Evolutionary conservation across 35 echinoderm and acorn worm species (phyloP).

Genomic region (Acanthaster planci): DNA sequence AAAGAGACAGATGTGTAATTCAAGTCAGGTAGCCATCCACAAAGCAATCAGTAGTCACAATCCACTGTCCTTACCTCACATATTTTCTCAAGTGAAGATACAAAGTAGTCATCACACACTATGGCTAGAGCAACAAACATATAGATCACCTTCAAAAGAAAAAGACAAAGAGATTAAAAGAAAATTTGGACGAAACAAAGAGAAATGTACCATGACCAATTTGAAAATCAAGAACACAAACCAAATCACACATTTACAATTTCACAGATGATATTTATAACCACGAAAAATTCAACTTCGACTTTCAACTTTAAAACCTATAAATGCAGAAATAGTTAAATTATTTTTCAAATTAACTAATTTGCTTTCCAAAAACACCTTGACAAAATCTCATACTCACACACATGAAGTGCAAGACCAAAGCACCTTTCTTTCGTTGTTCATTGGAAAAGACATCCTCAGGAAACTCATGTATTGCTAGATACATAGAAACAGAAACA

Average conservation of each 20-base stretch:
- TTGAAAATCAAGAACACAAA: not conserved
- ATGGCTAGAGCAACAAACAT: slow-evolving; percentile 98
- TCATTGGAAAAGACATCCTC: slow-evolving; percentile 50
- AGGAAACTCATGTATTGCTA: slow-evolving; percentile 62
- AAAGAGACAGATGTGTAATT: too few relatives aligned
- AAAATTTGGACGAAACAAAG: not conserved
- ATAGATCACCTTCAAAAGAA: slow-evolving; percentile 71
- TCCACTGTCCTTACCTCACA: slow-evolving; percentile 78
- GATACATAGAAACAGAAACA: not conserved
- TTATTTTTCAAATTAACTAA: too few relatives aligned
- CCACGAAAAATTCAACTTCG: too few relatives aligned
- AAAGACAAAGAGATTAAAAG: not conserved
- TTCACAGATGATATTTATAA: too few relatives aligned
- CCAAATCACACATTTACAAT: not conserved
- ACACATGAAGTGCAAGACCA: slow-evolving; percentile 36
- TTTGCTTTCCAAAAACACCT: too few relatives aligned
- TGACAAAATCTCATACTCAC: slow-evolving; percentile 40
- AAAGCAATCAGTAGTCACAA: not conserved
- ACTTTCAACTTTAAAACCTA: too few relatives aligned
- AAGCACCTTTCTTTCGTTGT: slow-evolving; percentile 41
- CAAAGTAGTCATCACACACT: slow-evolving; percentile 99
- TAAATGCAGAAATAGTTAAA: too few relatives aligned
- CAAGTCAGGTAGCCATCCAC: too few relatives aligned
- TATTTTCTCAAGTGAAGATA: slow-evolving; percentile 97
- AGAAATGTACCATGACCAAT: too few relatives aligned